These are phyloP conservation scores for Chloromyia formosa DNA, from an alignment of 2,888 invertebrate genomes.

Conservation along the genomic window DNA sequence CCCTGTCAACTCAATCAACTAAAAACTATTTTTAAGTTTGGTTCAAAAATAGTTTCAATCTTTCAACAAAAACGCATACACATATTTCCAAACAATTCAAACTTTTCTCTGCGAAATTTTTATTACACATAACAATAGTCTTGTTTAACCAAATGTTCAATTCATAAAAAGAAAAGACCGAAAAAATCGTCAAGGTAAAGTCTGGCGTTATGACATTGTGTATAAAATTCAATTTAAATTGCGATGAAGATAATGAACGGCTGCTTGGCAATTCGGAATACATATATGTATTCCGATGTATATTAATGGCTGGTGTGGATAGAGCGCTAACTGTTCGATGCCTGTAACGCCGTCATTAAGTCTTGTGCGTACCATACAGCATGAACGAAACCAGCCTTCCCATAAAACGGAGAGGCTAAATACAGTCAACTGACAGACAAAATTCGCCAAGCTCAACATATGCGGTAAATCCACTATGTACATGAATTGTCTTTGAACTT, in stretches of 20 bases:
- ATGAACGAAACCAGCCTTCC: not conserved
- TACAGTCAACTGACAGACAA: not conserved
- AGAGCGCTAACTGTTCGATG: not conserved
- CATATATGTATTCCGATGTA: not conserved
- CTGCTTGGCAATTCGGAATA: not conserved
- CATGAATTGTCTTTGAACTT: slow-evolving; percentile 2
- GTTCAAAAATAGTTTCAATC: too few species aligned
- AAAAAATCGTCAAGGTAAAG: slow-evolving; percentile 23
- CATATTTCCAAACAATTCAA: not conserved
- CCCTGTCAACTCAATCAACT: too few species aligned
- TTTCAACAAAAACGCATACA: too few species aligned
- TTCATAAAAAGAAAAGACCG: slow-evolving; percentile 3
- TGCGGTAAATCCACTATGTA: not conserved
- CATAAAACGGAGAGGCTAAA: not conserved
- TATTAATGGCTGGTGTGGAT: not conserved
- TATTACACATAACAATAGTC: not conserved
- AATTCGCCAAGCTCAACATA: too few species aligned
- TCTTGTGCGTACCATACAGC: slow-evolving; percentile 2
- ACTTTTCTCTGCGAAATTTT: not conserved
- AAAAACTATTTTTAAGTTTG: too few species aligned
- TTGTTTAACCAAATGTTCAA: slow-evolving; percentile 11
- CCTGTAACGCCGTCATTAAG: not conserved
- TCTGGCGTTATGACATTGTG: slow-evolving; percentile 20
- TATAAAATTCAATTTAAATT: slow-evolving; percentile 6
- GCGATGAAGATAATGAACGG: slow-evolving; percentile 2